phyloP scores from a whole-genome alignment of 2,888 invertebrate genomes.

The Elysia crispata region DNA sequence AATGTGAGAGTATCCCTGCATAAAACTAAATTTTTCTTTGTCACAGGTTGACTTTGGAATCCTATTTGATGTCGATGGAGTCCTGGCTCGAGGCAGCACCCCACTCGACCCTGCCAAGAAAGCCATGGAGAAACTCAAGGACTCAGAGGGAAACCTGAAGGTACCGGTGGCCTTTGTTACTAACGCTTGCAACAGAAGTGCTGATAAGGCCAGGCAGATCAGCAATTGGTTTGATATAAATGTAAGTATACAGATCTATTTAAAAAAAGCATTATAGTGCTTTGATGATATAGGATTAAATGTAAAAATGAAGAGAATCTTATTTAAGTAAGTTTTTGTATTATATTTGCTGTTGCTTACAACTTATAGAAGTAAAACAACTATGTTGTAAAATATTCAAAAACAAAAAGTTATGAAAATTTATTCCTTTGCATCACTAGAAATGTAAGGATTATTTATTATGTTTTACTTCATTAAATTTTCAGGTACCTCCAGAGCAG shows the following conservation, averaged over 20 bases:
- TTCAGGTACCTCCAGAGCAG: slow-evolving; percentile 73
- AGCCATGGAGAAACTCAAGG: slow-evolving; percentile 69
- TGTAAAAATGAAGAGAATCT: no score
- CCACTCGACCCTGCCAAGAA: slow-evolving; percentile 70
- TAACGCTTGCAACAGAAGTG: slow-evolving; percentile 73
- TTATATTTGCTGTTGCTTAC: not conserved
- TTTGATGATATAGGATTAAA: not conserved
- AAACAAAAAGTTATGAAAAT: no score
- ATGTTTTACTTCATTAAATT: not conserved
- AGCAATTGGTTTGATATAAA: slow-evolving; percentile 71
- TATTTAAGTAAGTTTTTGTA: not conserved
- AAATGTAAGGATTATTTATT: not conserved
- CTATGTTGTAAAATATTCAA: no score
- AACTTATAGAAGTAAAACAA: no score
- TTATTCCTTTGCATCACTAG: no score
- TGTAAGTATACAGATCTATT: slow-evolving; percentile 54
- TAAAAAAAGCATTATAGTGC: not conserved
- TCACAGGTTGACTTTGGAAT: slow-evolving; percentile 76
- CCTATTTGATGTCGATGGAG: slow-evolving; percentile 77
- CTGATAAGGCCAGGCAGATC: slow-evolving; percentile 74
- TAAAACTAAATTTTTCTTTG: no score
- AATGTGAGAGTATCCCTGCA: no score
- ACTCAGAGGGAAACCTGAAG: slow-evolving; percentile 67
- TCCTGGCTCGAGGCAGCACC: slow-evolving; percentile 74
- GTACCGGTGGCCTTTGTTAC: slow-evolving; percentile 77